These are phyloP conservation scores for Acanthosepion esculentum DNA, from an alignment of 2,888 invertebrate genomes.

Conservation along the genomic window DNA sequence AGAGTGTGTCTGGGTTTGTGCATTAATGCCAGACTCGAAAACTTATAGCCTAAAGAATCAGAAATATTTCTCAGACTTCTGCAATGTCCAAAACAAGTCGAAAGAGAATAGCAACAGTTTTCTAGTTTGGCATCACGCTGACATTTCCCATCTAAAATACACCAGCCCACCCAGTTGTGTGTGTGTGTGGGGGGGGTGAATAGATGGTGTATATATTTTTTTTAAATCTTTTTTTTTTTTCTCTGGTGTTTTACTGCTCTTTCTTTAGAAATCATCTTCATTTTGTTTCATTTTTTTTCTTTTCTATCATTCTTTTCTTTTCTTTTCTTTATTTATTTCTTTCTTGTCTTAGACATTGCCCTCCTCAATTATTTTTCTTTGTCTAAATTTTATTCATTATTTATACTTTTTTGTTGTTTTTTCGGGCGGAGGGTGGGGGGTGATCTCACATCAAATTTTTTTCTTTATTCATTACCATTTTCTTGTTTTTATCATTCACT, in stretches of 20 bases:
- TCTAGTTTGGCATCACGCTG: not conserved
- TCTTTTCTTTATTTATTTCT: too few relatives aligned
- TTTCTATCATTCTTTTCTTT: not conserved
- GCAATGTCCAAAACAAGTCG: not conserved
- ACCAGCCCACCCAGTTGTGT: too few relatives aligned
- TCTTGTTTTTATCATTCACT: not conserved
- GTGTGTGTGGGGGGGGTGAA: too few relatives aligned
- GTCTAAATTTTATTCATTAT: not conserved
- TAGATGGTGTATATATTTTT: too few relatives aligned
- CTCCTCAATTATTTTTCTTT: not conserved
- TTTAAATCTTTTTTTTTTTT: not conserved
- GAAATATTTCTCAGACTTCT: constrained; percentile 33
- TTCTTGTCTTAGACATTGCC: not conserved
- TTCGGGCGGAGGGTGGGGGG: too few relatives aligned
- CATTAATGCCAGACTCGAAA: not conserved
- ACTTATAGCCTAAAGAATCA: not conserved
- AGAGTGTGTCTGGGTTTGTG: not conserved
- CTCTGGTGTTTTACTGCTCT: accelerated
- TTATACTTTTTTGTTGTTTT: not conserved
- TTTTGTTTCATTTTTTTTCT: not conserved
- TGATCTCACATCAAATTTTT: not conserved
- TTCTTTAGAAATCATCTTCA: too few relatives aligned
- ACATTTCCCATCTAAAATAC: constrained; percentile 8
- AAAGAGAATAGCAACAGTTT: not conserved
- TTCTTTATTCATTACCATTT: not conserved